Evolutionary conservation across 1,140 invertebrate genomes (phyloP).

Genomic region (Leptinotarsa undecemlineata): DNA sequence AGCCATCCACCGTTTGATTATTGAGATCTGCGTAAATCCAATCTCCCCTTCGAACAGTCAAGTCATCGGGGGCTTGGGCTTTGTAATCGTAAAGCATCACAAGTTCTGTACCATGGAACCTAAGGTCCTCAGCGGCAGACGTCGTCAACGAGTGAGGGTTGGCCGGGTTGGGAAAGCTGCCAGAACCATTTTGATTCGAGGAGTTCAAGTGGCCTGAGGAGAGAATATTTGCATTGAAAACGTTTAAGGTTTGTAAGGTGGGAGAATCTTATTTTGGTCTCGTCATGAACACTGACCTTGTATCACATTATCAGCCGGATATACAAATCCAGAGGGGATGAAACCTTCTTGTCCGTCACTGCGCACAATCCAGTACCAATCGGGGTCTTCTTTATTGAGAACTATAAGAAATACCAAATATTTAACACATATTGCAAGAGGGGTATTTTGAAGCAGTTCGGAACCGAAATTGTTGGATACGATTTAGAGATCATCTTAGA

Average conservation of each 20-base stretch:
- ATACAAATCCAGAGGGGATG: slow-evolving; percentile 93
- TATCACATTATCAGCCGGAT: slow-evolving; percentile 81
- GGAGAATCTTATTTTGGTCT: too few relatives aligned
- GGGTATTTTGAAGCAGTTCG: too few relatives aligned
- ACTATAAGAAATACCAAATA: slow-evolving; percentile 58
- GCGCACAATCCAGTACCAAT: slow-evolving; percentile 94
- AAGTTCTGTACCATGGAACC: slow-evolving; percentile 84
- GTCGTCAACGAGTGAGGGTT: slow-evolving; percentile 45
- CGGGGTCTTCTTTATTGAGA: slow-evolving; percentile 89
- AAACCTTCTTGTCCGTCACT: slow-evolving; percentile 94
- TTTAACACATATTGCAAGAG: too few relatives aligned
- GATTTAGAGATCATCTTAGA: too few relatives aligned
- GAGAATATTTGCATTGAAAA: neutral
- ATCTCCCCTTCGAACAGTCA: slow-evolving; percentile 85
- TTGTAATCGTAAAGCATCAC: slow-evolving; percentile 95
- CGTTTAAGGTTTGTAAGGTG: too few relatives aligned
- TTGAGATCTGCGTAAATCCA: slow-evolving; percentile 93
- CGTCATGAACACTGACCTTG: slow-evolving; percentile 61
- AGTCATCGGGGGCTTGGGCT: slow-evolving; percentile 89
- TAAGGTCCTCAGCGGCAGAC: slow-evolving; percentile 61
- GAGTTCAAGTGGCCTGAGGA: slow-evolving; percentile 55
- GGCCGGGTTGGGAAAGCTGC: slow-evolving; percentile 45
- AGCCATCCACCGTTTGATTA: slow-evolving; percentile 91
- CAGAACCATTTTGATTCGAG: slow-evolving; percentile 51
- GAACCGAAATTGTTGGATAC: too few relatives aligned